Evolutionary conservation across 2,113 vertebrate species (phyloP), one percentile per base, ranked within the genome.

Genomic region (Nymphicus hollandicus): DNA sequence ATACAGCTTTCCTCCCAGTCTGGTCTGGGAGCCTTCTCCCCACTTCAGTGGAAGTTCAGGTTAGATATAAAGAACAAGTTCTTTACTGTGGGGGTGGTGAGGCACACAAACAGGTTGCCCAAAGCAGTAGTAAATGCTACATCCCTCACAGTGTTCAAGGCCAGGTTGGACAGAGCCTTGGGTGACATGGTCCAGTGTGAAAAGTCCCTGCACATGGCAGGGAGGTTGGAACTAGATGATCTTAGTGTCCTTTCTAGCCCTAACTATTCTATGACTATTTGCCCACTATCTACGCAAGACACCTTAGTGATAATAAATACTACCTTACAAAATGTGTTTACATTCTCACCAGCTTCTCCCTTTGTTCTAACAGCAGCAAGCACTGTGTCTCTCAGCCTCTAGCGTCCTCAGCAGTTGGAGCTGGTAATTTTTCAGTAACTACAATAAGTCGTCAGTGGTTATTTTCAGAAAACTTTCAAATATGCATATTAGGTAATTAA

Each of bases 401-500:
- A 44, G 37, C 4, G 6, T 29, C n/a, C 58, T 63, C 76, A 53
- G 53, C 41, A 77, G 53, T 43, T 71, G 55, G 13, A 94, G 41
- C n/a, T 88, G 76, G 33, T 81, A 58, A 50, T 90, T 88, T 87
- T 85, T 87, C 46, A 27, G 24, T 70, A 63, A 63, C 58, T 69
- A 47, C 64, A 82, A 5, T 70, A 83, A 90, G 50, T 90, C 0
- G 0, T 88, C 29, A 64, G 55, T 90, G 37, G 44, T 81, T 88
- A 70, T 83, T 91, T 86, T 80, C 87, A 78, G 85, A 60, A 64
- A 89, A 88, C 79, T 96, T 91, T 94, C 37, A 58, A 83, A 93
- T 76, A 88, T 83, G 89, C 58, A 88, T 89, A 93, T 96, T 80
- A 93, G 87, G n/a, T 94, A 91, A 94, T 95, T 96, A 95, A 80